A percentile compares a stretch with the other conserved stretches of the same genome.
Conservation (phyloP, 1,140 invertebrate species). For the Scaptomyza hsui region DNA sequence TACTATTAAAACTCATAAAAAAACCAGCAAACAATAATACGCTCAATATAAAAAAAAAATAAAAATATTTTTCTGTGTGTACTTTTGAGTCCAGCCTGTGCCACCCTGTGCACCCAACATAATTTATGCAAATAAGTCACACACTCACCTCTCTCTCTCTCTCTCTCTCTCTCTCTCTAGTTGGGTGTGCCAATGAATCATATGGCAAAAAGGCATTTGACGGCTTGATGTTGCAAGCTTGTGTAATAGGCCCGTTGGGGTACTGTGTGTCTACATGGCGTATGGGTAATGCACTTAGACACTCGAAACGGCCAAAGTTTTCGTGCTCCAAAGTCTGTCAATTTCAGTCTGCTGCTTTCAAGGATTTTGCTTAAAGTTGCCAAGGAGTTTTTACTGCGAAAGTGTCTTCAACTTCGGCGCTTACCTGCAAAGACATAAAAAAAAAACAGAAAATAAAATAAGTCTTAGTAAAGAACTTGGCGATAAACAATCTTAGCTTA, state of each 20-base stretch:
- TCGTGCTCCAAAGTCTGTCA: slow-evolving; percentile 54
- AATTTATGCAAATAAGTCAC: slow-evolving; percentile 75
- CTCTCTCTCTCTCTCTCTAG: slow-evolving; percentile 6
- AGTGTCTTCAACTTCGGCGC: not conserved
- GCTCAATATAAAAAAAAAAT: too few species aligned
- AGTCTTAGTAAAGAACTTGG: slow-evolving; percentile 11
- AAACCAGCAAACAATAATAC: too few species aligned
- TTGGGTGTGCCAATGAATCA: slow-evolving; percentile 62
- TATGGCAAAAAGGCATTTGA: slow-evolving; percentile 70
- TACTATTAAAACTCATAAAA: too few species aligned
- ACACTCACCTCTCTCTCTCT: slow-evolving; percentile 37
- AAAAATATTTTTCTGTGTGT: too few species aligned
- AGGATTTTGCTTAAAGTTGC: slow-evolving; percentile 16
- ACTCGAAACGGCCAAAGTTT: slow-evolving; percentile 51
- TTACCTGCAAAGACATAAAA: slow-evolving; percentile 40
- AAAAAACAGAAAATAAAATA: slow-evolving; percentile 11
- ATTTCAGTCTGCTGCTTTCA: slow-evolving; percentile 41
- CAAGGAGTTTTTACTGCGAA: slow-evolving; percentile 7
- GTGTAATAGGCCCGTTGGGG: slow-evolving; percentile 67
- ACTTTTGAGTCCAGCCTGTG: slow-evolving; percentile 1
- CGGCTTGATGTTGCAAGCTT: slow-evolving; percentile 31
- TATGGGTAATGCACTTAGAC: slow-evolving; percentile 58
- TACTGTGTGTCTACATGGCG: slow-evolving; percentile 34
- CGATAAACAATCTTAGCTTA: slow-evolving; percentile 42
- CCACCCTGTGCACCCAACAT: slow-evolving; percentile 9